phyloP scores from a whole-genome alignment of 2,797 vertebrate species.

The Mastacembelus armatus region DNA sequence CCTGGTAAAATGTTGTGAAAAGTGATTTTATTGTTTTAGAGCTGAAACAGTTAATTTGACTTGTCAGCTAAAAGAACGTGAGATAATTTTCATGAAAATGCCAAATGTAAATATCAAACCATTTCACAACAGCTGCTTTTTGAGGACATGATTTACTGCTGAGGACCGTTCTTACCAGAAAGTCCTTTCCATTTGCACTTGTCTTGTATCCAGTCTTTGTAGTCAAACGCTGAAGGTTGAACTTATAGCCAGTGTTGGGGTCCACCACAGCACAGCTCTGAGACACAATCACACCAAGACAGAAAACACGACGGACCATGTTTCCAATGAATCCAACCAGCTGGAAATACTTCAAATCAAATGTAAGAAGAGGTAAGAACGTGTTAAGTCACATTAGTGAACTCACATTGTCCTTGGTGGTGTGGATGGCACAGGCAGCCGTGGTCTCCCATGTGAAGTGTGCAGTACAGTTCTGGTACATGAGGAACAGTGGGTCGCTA shows the following conservation, averaged over 20 bases:
- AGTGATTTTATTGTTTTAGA: no score
- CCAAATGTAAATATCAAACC: no score
- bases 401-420: conserved; percentile 84
- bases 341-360: background rate
- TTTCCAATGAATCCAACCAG: background rate
- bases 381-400: background rate
- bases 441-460: conserved; percentile 93
- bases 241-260: conserved; percentile 91
- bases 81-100: no score
- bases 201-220: conserved; percentile 78
- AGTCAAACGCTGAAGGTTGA: conserved; percentile 88
- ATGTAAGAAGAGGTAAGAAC: background rate
- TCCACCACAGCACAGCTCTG: conserved; percentile 90
- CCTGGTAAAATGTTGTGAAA: no score
- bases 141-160: background rate
- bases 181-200: conserved; percentile 84
- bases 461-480: conserved; percentile 88
- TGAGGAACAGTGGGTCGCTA: conserved; percentile 86
- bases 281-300: background rate
- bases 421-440: conserved; percentile 91
- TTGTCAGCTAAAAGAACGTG: no score
- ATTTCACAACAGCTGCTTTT: background rate
- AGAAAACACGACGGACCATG: background rate
- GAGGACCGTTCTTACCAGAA: conserved; percentile 81
- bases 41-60: no score